Conservation (phyloP, 1,140 invertebrate genomes). For the Sycobia sp. region DNA sequence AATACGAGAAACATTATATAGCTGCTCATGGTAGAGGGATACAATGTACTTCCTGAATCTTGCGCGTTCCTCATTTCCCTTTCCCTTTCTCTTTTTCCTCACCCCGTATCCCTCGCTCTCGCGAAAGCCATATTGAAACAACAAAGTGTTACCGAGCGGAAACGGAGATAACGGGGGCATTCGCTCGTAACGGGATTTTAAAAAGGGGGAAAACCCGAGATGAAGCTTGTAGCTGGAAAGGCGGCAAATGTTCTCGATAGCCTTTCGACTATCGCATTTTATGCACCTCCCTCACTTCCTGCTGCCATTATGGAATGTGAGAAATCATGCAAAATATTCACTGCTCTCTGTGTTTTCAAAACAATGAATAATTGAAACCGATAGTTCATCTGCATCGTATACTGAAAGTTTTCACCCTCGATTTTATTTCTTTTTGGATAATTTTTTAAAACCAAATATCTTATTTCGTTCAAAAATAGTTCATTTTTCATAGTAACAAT, state of each 20-base stretch:
- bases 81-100: constrained; percentile 4
- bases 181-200: constrained; percentile 34
- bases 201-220: constrained; percentile 21
- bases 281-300: neutral
- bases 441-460: no score
- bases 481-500: no score
- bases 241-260: constrained; percentile 3
- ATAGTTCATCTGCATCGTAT: no score
- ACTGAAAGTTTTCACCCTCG: no score
- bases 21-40: neutral
- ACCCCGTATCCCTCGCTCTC: no score
- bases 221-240: neutral
- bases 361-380: no score
- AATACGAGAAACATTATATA: constrained; percentile 12
- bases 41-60: neutral
- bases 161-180: constrained; percentile 33
- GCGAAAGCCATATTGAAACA: constrained; percentile 32
- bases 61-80: neutral
- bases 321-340: neutral
- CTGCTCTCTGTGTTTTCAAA: no score
- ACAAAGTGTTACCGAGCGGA: constrained; percentile 38
- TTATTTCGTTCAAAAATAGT: no score
- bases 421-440: no score
- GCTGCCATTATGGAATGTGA: neutral
- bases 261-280: constrained; percentile 7